phyloP scores from a whole-genome alignment of 1,140 invertebrate genomes.

The Coenobita brevimanus region DNA sequence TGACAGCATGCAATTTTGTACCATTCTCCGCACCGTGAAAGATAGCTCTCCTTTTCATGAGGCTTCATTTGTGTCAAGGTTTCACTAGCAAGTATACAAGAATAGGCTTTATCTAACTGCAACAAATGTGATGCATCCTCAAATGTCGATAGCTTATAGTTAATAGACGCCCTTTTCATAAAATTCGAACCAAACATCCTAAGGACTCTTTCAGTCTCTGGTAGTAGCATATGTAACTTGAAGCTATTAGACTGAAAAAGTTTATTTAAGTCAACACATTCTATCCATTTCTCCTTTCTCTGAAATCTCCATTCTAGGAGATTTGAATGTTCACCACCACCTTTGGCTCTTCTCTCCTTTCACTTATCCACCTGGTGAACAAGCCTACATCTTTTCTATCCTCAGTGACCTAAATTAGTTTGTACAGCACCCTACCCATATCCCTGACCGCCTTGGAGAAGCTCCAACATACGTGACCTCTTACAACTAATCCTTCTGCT shows the following conservation, averaged over 20 bases:
- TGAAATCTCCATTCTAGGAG: too few relatives aligned
- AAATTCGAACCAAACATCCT: slow-evolving; percentile 28
- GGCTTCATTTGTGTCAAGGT: slow-evolving; percentile 11
- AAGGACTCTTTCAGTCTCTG: slow-evolving; percentile 19
- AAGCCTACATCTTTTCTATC: too few relatives aligned
- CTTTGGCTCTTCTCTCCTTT: too few relatives aligned
- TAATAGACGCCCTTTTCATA: slow-evolving; percentile 7
- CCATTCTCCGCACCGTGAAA: slow-evolving; percentile 20
- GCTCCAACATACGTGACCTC: too few relatives aligned
- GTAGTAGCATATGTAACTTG: too few relatives aligned
- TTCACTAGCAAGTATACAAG: slow-evolving; percentile 29
- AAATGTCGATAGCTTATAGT: background rate
- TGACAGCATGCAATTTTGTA: background rate
- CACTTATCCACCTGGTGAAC: too few relatives aligned
- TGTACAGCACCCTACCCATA: too few relatives aligned
- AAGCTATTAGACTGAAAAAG: slow-evolving; percentile 12
- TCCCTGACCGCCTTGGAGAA: too few relatives aligned
- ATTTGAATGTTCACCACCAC: too few relatives aligned
- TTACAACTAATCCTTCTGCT: too few relatives aligned
- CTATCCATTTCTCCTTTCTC: too few relatives aligned
- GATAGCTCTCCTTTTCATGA: slow-evolving; percentile 14
- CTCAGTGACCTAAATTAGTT: too few relatives aligned
- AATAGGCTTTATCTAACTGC: background rate
- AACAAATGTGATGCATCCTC: background rate
- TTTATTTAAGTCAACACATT: slow-evolving; percentile 9